Evolutionary conservation across 2,113 vertebrate genomes (phyloP).

Genomic region (Tragelaphus imberbis): DNA sequence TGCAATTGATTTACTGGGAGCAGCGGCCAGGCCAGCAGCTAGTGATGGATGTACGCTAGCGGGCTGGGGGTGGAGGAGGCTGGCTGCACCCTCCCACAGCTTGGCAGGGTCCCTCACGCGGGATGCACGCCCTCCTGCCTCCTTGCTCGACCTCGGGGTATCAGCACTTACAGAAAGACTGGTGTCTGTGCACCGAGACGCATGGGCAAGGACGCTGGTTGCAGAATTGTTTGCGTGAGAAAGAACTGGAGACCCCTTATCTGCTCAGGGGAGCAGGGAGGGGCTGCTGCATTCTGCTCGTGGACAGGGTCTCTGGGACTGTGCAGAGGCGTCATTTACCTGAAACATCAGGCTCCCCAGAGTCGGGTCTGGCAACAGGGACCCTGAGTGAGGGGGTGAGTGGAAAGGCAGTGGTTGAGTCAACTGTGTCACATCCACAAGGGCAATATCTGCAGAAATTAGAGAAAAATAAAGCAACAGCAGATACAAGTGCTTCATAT

Average conservation of each 20-base stretch:
- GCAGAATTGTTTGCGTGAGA: not conserved
- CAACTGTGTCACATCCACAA: not conserved
- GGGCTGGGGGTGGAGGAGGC: conserved; percentile 37
- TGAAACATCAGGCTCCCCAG: not conserved
- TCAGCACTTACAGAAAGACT: not conserved
- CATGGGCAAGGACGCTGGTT: not conserved
- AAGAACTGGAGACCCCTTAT: not conserved
- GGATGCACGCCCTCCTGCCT: not conserved
- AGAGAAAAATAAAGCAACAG: not conserved
- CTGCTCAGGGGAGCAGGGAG: not conserved
- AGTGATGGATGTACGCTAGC: conserved; percentile 74
- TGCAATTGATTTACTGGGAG: conserved; percentile 82
- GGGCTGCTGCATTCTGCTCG: not conserved
- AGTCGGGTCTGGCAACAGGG: fast-evolving
- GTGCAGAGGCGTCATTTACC: not conserved
- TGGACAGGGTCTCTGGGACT: not conserved
- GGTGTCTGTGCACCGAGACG: not conserved
- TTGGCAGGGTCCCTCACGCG: not conserved
- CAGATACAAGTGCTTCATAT: not conserved
- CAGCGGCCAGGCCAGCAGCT: conserved; percentile 67
- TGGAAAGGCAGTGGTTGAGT: not conserved
- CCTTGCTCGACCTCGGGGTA: fast-evolving
- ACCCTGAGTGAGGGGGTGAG: not conserved
- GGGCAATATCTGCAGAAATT: not conserved
- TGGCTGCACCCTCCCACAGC: conserved; percentile 19